Evolutionary conservation across 2,888 invertebrate species (phyloP), one percentile per base, ranked within the genome.

Genomic region (Eumacrocentrus americanus): DNA sequence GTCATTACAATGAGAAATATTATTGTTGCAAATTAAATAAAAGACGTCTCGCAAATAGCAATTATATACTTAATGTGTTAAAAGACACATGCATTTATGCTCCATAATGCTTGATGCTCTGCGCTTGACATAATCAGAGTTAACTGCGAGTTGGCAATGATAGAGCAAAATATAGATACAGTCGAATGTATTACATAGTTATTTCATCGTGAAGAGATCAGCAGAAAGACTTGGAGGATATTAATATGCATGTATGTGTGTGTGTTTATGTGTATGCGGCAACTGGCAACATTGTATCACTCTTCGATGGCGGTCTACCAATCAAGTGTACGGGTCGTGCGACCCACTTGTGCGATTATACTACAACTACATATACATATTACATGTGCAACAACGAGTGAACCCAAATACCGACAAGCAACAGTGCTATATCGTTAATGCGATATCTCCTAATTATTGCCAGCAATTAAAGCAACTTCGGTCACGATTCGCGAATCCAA

Each of bases 371-470:
- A 40, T 16, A 37, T 37, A 12, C 3, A 37, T 14, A 37, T 2
- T n/a, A n/a, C n/a, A 37, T 11, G 18, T 14, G 14, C 50, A 22
- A 37, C 16, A 16, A 37, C 12, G 23, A n/a, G n/a, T n/a, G n/a
- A n/a, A n/a, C n/a, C n/a, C n/a, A n/a, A n/a, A 20, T 18, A 51
- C 34, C 6, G 3, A 11, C 46, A 58, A 51, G 44, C 35, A 42
- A 38, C 22, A 44, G 5, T 29, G 29, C 29, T 29, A 29, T 29
- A 38, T 54, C 57, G 54, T 23, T 47, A 4, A 44, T 42, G 50
- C 44, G 59, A 57, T 61, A 59, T 48, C 61, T 59, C n/a, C 35
- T 59, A 57, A 61, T 61, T 61, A 61, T 58, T 47, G 42, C 40
- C 55, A 60, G 29, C 18, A 51, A 57, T 16, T 18, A 40, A 47